A percentile compares a stretch with the other conserved stretches of the same genome.
phyloP scores from a whole-genome alignment of 1,140 invertebrate species.

The Drosophila carrolli region DNA sequence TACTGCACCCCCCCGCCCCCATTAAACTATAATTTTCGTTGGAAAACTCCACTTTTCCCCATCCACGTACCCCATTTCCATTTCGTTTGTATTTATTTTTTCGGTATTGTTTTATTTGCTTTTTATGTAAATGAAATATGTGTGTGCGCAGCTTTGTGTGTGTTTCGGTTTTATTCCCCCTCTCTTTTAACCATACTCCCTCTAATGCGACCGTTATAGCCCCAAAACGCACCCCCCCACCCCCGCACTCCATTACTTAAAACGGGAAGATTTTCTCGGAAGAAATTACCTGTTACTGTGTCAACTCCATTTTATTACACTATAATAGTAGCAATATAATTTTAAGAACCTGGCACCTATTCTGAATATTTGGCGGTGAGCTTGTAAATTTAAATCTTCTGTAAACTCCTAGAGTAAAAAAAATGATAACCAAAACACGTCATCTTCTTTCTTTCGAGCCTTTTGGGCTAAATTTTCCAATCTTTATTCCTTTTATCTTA shows the following conservation, averaged over 20 bases:
- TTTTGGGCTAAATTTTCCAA: too few species aligned
- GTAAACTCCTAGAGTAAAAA: too few species aligned
- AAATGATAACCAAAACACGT: too few species aligned
- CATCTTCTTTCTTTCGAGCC: too few species aligned
- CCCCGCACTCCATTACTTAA: not conserved
- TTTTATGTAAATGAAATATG: constrained; percentile 57
- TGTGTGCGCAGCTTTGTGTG: constrained; percentile 44
- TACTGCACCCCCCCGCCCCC: not conserved
- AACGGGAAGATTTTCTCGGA: constrained; percentile 1
- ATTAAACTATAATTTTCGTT: constrained; percentile 42
- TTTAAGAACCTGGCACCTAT: too few species aligned
- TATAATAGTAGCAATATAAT: too few species aligned
- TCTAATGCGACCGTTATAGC: constrained; percentile 3
- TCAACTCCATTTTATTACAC: too few species aligned
- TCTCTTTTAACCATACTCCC: not conserved
- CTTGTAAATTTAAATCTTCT: too few species aligned
- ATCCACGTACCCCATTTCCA: constrained; percentile 31
- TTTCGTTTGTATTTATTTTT: constrained; percentile 44
- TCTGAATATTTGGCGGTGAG: too few species aligned
- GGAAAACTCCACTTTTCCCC: constrained; percentile 42
- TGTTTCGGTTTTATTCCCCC: constrained; percentile 14
- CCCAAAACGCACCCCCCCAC: not conserved
- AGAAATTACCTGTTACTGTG: not conserved
- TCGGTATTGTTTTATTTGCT: constrained; percentile 65
- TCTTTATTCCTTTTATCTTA: too few species aligned